Conservation (phyloP, 1,140 invertebrate species). For the Lucilia cuprina region DNA sequence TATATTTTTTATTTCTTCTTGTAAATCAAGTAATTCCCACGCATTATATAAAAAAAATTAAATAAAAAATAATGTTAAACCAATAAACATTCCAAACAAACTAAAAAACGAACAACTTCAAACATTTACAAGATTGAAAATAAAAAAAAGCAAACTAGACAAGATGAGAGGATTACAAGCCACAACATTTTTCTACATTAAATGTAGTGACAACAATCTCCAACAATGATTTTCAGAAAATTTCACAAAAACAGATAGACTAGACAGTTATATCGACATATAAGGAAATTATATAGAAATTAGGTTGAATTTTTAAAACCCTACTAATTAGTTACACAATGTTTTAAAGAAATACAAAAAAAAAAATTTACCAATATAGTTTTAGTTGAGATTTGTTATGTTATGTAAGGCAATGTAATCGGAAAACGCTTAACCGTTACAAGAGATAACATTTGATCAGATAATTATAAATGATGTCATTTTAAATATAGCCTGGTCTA, state of each 20-base stretch:
- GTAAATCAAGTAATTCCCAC: conserved; percentile 11
- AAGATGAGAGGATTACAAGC: background rate
- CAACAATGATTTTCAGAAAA: background rate
- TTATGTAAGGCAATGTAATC: too few species aligned
- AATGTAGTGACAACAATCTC: background rate
- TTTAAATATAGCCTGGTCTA: too few species aligned
- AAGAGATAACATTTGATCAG: too few species aligned
- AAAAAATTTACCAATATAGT: too few species aligned
- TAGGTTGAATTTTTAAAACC: too few species aligned
- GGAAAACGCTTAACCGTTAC: too few species aligned
- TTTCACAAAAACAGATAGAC: background rate
- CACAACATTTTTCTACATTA: background rate
- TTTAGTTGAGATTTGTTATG: background rate
- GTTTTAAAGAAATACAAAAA: too few species aligned
- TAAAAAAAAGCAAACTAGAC: background rate
- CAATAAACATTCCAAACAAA: background rate
- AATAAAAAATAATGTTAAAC: background rate
- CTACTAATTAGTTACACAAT: too few species aligned
- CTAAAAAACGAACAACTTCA: background rate
- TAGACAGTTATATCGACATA: background rate
- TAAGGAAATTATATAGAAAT: too few species aligned
- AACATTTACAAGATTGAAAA: conserved; percentile 1
- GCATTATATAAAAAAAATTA: background rate
- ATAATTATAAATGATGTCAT: too few species aligned
- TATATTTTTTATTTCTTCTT: background rate